Base-by-base conservation (phyloP, 2,113 vertebrate genomes). In the Leiothrix lutea region DNA sequence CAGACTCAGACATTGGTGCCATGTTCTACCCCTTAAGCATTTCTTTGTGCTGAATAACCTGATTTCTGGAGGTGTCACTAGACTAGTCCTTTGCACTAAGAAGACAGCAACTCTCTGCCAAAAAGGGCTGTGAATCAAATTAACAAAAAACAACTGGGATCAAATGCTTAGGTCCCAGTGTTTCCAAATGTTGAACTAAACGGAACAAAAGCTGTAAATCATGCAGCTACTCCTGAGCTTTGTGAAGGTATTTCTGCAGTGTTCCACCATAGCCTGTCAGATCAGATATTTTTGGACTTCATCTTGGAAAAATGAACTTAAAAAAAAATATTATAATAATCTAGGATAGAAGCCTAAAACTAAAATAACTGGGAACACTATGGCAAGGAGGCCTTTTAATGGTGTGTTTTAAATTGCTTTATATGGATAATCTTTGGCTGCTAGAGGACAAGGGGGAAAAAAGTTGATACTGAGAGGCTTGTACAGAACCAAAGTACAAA, bases 281-380 rank as follows among this genome's bases (percentile, higher is more conserved):
- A 90, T 80, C 38, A 80, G 67, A 80, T 93, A 88, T 74, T 93
- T 95, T 92, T 94, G 92, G 92, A 92, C 64, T 78, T 2, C 1
- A 42, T 90, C 85, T 94, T 93, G 92, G 94, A 96, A 96, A 96
- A 95, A 93, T 56, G 51, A 96, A 86, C 90, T 93, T 88, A 35
- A 95, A 92, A 94, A 92, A 94, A 94, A 91, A 93, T 62, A 94
- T 77, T 91, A 58, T 71, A 88, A 38, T 93, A 88, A 96, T 83
- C 51, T 58, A 90, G 88, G 90, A 90, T 86, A 86, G 85, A 93
- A 96, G 90, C 71, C 81, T 96, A 94, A 80, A 96, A 70, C 81
- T 94, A 95, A 97, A 97, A 96, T 93, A 94, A 94, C 85, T 86
- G 71, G 90, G 85, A 96, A 88, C 42, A 24, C 71, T 50, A n/a